Conservation (phyloP, 2,797 vertebrate genomes). For the Phrynocephalus vlangalii region DNA sequence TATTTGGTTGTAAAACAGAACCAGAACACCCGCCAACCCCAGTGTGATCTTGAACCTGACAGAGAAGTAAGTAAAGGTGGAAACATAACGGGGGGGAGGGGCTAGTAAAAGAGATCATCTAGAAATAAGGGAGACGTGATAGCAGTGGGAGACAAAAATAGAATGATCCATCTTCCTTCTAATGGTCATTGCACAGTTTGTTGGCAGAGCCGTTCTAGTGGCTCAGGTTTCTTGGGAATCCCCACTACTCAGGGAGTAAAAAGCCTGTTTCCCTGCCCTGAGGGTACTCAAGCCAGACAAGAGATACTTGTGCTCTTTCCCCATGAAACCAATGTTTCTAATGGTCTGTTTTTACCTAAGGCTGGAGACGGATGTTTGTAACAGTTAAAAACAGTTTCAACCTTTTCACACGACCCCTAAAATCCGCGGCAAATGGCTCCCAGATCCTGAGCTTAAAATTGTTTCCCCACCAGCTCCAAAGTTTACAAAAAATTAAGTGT, state of each 20-base stretch:
- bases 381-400: neutral
- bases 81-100: neutral
- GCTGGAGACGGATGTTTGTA: neutral
- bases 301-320: neutral
- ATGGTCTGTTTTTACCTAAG: neutral
- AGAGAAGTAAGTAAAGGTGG: neutral
- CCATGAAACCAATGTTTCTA: neutral
- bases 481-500: too few species aligned
- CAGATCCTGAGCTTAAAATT: too few species aligned
- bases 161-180: neutral
- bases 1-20: neutral
- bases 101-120: neutral
- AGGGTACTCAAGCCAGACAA: neutral
- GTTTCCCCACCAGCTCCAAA: too few species aligned
- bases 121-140: slow-evolving; percentile 1
- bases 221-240: neutral
- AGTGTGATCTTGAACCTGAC: neutral
- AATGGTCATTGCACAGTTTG: neutral
- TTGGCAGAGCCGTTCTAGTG: neutral
- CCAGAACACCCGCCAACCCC: neutral
- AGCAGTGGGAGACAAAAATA: neutral
- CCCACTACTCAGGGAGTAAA: neutral
- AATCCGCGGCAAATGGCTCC: too few species aligned
- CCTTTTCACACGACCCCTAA: too few species aligned
- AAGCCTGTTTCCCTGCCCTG: neutral